Percentiles rank a stretch among this genome's conserved stretches.
phyloP scores from a whole-genome alignment of 2,797 vertebrate species.

The Coccyzus lansbergi region DNA sequence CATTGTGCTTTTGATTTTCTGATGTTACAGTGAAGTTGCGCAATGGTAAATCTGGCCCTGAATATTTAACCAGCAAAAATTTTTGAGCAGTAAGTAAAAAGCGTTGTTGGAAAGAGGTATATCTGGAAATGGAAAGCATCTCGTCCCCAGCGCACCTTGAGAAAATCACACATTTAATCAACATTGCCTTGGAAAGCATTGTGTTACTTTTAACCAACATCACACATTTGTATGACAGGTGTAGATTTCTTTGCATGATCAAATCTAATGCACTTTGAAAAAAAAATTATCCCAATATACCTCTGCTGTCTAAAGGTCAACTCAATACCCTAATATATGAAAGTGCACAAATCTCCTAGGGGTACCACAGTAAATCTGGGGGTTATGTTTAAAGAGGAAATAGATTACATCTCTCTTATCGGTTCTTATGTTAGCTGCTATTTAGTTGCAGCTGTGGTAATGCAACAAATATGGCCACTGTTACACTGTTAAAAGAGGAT shows the following conservation, averaged over 20 bases:
- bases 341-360: neutral
- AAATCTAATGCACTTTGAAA: neutral
- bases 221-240: neutral
- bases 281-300: neutral
- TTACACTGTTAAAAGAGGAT: constrained; percentile 27
- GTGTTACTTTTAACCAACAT: neutral
- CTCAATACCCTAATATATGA: neutral
- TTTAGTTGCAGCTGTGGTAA: neutral
- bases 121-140: neutral
- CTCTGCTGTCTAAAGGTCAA: constrained; percentile 2
- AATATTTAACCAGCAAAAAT: constrained; percentile 5
- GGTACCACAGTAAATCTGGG: neutral
- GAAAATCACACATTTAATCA: neutral
- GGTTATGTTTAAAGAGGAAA: neutral
- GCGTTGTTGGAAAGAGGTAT: neutral
- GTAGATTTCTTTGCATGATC: neutral
- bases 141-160: neutral
- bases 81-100: neutral
- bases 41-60: neutral
- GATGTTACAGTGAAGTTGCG: neutral
- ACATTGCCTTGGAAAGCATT: neutral
- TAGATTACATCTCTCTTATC: constrained; percentile 2
- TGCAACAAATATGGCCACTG: constrained; percentile 35
- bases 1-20: neutral
- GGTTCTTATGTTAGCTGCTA: neutral